These are phyloP conservation scores for Oophaga sylvatica DNA, from an alignment of 2,797 vertebrate genomes.

Conservation along the genomic window DNA sequence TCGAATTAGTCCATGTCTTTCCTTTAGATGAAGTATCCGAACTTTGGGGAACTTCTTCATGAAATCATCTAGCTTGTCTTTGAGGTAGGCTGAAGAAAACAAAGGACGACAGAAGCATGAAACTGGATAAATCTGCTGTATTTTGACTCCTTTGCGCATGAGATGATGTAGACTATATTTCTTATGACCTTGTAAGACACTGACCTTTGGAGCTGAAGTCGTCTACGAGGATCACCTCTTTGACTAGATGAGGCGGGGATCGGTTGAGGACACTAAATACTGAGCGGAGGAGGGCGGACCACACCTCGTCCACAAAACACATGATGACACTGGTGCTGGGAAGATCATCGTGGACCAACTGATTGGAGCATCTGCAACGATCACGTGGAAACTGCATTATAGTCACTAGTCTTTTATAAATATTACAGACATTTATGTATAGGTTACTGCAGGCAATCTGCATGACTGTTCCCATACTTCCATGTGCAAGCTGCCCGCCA, in stretches of 20 bases:
- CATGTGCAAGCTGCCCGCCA: too few species aligned
- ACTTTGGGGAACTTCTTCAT: slow-evolving; percentile 91
- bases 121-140: neutral
- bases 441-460: neutral
- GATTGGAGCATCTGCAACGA: slow-evolving; percentile 81
- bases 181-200: neutral
- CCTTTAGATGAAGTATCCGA: slow-evolving; percentile 84
- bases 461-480: too few species aligned
- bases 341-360: slow-evolving; percentile 82
- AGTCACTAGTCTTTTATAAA: neutral
- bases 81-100: slow-evolving; percentile 81
- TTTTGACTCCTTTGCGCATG: neutral
- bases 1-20: slow-evolving; percentile 92
- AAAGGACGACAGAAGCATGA: slow-evolving; percentile 1
- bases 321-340: slow-evolving; percentile 91
- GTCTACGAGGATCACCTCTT: slow-evolving; percentile 93
- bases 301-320: slow-evolving; percentile 97
- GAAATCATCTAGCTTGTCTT: slow-evolving; percentile 84
- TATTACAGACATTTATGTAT: neutral
- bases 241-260: slow-evolving; percentile 86
- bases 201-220: slow-evolving; percentile 93
- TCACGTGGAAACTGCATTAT: slow-evolving; percentile 24
- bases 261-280: slow-evolving; percentile 93
- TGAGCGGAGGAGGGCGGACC: slow-evolving; percentile 93
- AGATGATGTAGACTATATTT: neutral